These are phyloP conservation scores for Dromococcyx pavoninus DNA, from an alignment of 2,797 vertebrate genomes.

Conservation along the genomic window DNA sequence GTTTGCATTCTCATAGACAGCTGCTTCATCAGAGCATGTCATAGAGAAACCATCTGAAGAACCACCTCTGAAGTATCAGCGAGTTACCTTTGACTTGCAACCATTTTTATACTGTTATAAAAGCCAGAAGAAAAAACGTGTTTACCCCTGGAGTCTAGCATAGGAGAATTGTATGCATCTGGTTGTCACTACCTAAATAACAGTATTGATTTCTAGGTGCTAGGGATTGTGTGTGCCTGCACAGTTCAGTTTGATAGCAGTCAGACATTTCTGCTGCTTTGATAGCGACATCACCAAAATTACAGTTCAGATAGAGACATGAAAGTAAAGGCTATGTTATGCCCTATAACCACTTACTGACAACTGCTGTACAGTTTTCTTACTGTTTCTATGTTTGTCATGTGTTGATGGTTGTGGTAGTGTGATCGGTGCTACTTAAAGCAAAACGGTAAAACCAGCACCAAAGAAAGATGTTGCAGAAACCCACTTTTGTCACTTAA, in stretches of 20 bases:
- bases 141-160: neutral
- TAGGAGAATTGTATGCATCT: neutral
- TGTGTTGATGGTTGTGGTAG: neutral
- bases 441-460: neutral
- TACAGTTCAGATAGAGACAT: neutral
- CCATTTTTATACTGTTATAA: neutral
- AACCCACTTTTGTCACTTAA: neutral
- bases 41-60: neutral
- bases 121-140: neutral
- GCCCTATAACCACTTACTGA: neutral
- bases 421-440: neutral
- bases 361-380: neutral
- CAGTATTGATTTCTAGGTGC: conserved; percentile 1
- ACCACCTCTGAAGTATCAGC: neutral
- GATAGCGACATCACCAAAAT: neutral
- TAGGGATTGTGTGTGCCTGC: neutral
- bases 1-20: neutral
- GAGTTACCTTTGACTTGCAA: neutral
- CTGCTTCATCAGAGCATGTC: neutral
- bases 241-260: neutral
- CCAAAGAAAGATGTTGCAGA: neutral
- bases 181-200: neutral
- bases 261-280: neutral
- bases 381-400: neutral
- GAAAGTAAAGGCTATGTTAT: neutral